Evolutionary conservation across 1,140 invertebrate species (phyloP).

Genomic region (Trachymyrmex cornetzi): DNA sequence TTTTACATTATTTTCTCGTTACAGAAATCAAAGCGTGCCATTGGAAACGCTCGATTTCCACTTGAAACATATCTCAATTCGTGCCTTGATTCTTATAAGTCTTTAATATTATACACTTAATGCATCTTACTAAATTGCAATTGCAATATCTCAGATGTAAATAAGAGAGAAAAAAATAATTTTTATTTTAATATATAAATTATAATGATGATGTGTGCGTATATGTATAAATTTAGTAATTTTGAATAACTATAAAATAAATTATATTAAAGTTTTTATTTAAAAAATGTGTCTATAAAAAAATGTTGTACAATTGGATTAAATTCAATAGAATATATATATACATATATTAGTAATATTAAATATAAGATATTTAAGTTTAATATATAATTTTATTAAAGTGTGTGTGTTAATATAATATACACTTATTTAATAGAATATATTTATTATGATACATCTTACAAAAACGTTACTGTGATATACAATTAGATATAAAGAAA

Average conservation of each 20-base stretch:
- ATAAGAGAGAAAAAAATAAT: background rate
- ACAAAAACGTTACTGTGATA: background rate
- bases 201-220: background rate
- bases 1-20: conserved; percentile 37
- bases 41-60: background rate
- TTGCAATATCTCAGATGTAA: background rate
- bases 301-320: background rate
- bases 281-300: no score
- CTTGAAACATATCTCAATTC: background rate
- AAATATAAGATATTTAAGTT: no score
- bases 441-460: background rate
- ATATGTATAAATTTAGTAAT: background rate
- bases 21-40: background rate
- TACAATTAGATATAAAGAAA: background rate
- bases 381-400: no score
- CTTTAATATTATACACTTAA: background rate
- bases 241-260: background rate
- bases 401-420: no score
- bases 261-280: no score
- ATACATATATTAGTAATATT: no score
- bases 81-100: background rate
- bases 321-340: background rate
- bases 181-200: conserved; percentile 4
- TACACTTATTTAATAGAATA: no score
- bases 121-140: background rate